Evolutionary conservation across 2,113 vertebrate genomes (phyloP).

Genomic region (Motacilla tschutschensis): DNA sequence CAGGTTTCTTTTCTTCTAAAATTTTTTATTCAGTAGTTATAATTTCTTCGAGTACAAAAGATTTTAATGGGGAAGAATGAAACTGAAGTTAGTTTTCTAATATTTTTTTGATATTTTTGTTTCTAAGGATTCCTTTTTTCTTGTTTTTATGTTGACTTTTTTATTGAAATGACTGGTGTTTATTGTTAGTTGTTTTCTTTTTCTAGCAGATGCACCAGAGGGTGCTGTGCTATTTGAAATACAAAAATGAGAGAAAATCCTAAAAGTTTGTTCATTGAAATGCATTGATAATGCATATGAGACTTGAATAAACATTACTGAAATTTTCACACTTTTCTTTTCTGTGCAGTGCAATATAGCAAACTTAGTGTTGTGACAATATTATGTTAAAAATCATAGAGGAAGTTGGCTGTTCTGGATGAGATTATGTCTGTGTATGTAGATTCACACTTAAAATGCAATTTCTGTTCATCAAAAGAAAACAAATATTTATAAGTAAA

Average conservation of each 20-base stretch:
- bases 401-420: neutral
- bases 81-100: neutral
- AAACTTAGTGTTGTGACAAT: neutral
- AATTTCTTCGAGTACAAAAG: neutral
- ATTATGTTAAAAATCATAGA: neutral
- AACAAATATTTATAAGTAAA: neutral
- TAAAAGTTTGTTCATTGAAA: neutral
- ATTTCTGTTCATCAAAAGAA: neutral
- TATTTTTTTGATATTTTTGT: neutral
- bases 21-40: neutral
- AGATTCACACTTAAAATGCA: neutral
- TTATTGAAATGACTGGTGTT: neutral
- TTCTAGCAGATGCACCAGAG: slow-evolving; percentile 69
- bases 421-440: neutral
- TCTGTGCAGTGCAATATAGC: neutral
- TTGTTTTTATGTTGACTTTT: neutral
- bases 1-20: neutral
- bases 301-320: neutral
- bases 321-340: neutral
- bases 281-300: neutral
- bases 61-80: neutral
- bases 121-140: neutral
- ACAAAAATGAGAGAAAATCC: neutral
- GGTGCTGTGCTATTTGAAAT: slow-evolving; percentile 72
- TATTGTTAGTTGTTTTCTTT: slow-evolving; percentile 40